Evolutionary conservation across 1,140 invertebrate genomes (phyloP), one percentile per base, ranked within the genome.

Genomic region (Dendrolimus punctatus): DNA sequence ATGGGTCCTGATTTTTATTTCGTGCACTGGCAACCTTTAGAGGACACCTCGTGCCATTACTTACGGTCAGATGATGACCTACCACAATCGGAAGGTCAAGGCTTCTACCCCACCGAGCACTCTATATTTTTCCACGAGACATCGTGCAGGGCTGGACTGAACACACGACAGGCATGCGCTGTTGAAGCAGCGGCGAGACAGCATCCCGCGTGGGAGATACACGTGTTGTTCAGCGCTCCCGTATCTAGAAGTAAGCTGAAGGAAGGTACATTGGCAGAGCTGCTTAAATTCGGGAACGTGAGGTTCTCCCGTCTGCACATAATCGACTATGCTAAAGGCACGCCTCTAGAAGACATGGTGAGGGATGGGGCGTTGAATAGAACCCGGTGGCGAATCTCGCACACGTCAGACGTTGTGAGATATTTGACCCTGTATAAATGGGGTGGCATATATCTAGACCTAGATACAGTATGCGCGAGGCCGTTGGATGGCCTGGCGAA

Each of bases 391-490:
- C 87, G 55, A 55, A 60, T 88, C 55, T 89, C 90, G 61, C 88
- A 94, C 80, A 89, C 92, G 58, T 90, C 90, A 9, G 93, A 94
- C 67, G 87, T 93, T 9, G 66, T 95, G 39, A 87, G 93, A 56
- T 95, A 91, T 59, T 64, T 94, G 7, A 91, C 92, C 0, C 73
- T 95, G 0, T 94, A 91, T 88, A 94, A 94, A 68, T 94, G 90
- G 55, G 93, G 93, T 39, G 94, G 94, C 1, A 91, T 93, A 42
- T 95, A 95, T 73, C 71, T 95, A 43, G 94, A 96, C 60, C 74
- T 94, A 53, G 94, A 95, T 68, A 90, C 95, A 1, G 89, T 95
- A 6, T 88, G 94, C 3, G 89, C 89, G 6, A 91, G 90, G 59
- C 89, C 85, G 23, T 75, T 94, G 44, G 88, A 91, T 42, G 70